Base-by-base conservation (phyloP, 2,888 invertebrate species). In the Therioaphis trifolii region DNA sequence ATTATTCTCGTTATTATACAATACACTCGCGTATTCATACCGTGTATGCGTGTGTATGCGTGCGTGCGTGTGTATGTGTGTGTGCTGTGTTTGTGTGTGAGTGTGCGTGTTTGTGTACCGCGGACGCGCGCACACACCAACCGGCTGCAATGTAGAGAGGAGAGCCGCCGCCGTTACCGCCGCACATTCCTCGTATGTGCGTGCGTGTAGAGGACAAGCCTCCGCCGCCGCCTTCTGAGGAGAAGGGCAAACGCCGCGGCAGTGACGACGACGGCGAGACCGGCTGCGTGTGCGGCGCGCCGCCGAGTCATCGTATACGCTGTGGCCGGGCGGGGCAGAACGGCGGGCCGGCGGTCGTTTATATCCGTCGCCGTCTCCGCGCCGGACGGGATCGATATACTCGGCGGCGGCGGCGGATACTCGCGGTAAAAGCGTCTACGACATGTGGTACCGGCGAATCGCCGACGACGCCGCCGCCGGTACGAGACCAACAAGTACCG, bases 161-260 rank as follows among this genome's bases (percentile, higher is more conserved):
- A 74, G 55, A 55, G 74, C 15, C 69, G 46, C 18, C 52, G 49
- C n/a, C 49, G 76, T 7, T 52, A 29, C 29, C 72, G 72, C n/a
- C 58, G 55, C 78, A 69, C 68, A 68, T 68, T 68, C 68, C 66
- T 68, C 52, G 61, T 18, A 27, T 43, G 58, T 43, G 35, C 66
- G 78, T 78, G 78, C 66, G 78, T 78, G 63, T 46, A 74, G 74
- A 74, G 74, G 74, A 74, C 74, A 21, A 43, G 27, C 46, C n/a
- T n/a, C n/a, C 27, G 61, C n/a, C 58, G n/a, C 35, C 15, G 72
- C n/a, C 27, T 35, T 35, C 35, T 2, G 63, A 29, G 43, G 61
- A 58, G 63, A 76, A 76, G 75, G 75, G 75, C 61, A 61, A 75
- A 75, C 61, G 58, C 68, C 68, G 77, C 49, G 77, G 29, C 46